Evolutionary conservation across 1,140 invertebrate genomes (phyloP), one percentile per base, ranked within the genome.

Genomic region (Cephus cinctus): DNA sequence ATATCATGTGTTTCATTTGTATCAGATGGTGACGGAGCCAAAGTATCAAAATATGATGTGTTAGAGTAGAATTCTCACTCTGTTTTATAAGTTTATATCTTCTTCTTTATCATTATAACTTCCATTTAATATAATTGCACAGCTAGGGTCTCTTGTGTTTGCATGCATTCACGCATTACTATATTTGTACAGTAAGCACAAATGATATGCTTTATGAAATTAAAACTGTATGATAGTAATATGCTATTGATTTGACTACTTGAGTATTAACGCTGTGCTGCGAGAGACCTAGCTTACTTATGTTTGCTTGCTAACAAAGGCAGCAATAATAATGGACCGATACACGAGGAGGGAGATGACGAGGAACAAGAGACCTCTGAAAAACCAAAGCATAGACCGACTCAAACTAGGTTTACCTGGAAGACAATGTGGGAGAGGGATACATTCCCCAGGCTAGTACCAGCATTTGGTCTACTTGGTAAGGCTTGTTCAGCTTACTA

Each of bases 381-480:
- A 47, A 50, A 57, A 51, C 54, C 49, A 44, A 27, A 51, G 45
- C 64, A 65, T 49, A 68, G 63, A 57, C 65, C 65, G 19, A 68
- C 65, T 50, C 60, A 67, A 62, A 68, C 64, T 56, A 66, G 56
- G 59, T 69, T 69, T 41, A 55, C 59, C 50, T 70, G 67, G 67
- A 69, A 59, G 53, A 60, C 56, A 34, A 65, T 67, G 50, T 71
- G 68, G 68, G 61, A 69, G 47, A 61, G 59, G 54, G 62, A 69
- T 34, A 53, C 46, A 50, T 69, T 70, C 52, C 67, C 67, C 36
- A 56, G 65, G 51, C 59, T 67, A 59, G 50, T 70, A 45, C 54
- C 63, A 56, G 69, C 67, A 60, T 70, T 70, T 60, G 66, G 65
- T 47, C 57, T 70, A 44, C 45, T 71, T 57, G 68, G 66, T 71